Evolutionary conservation across 2,888 invertebrate species (phyloP).

Genomic region (Theristus sp.): DNA sequence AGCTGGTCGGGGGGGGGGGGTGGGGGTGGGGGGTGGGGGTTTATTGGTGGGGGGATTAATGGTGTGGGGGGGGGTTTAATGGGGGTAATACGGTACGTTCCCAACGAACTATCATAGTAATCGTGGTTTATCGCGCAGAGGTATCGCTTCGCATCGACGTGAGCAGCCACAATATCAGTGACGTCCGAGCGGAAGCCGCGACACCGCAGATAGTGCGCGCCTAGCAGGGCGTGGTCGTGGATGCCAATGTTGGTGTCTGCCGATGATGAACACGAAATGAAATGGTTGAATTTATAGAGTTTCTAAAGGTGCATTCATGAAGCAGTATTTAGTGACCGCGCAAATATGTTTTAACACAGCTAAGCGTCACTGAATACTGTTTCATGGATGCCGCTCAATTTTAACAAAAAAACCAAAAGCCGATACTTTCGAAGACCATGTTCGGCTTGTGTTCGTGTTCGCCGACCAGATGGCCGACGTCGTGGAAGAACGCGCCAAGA

Average conservation of each 20-base stretch:
- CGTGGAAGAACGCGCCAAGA: slow-evolving; percentile 7
- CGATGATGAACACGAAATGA: neutral
- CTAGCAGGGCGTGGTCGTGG: slow-evolving; percentile 1
- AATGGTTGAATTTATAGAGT: neutral
- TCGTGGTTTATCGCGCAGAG: slow-evolving; percentile 14
- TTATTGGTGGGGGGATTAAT: no score
- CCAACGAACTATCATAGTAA: slow-evolving; percentile 15
- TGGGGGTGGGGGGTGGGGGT: no score
- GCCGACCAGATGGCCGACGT: slow-evolving; percentile 7
- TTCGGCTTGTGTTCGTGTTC: neutral
- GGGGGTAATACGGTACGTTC: neutral
- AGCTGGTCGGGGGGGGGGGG: no score
- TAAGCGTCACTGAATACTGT: no score
- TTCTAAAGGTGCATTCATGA: no score
- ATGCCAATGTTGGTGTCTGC: slow-evolving; percentile 1
- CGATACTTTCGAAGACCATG: neutral
- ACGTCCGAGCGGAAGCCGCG: slow-evolving; percentile 1
- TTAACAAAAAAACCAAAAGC: no score
- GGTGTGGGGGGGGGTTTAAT: no score
- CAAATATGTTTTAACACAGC: no score
- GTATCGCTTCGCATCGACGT: slow-evolving; percentile 15
- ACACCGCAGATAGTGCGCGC: slow-evolving; percentile 3
- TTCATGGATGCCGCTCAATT: no score
- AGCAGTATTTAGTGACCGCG: no score
- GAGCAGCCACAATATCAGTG: slow-evolving; percentile 4